phyloP scores from a whole-genome alignment of 2,113 vertebrate species.

The Indicator maculatus region DNA sequence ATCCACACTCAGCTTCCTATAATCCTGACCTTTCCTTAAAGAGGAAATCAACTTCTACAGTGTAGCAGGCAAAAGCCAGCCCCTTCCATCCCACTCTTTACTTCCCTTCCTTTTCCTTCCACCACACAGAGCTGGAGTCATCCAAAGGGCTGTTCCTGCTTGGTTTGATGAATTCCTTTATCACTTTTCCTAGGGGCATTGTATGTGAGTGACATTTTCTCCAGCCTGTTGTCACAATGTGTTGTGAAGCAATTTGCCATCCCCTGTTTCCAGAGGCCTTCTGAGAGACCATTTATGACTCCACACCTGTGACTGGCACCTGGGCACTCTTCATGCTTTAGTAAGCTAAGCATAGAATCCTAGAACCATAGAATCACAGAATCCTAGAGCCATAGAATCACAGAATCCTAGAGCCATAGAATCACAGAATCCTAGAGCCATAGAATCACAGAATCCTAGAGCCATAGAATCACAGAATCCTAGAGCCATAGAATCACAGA shows the following conservation, averaged over 20 bases:
- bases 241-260: conserved; percentile 26
- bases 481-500: no score
- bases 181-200: background rate
- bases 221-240: background rate
- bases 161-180: background rate
- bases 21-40: conserved; percentile 3
- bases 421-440: no score
- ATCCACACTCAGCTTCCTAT: background rate
- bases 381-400: no score
- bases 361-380: no score
- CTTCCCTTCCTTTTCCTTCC: background rate
- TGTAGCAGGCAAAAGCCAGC: background rate
- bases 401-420: no score
- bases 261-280: background rate
- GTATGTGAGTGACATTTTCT: conserved; percentile 28
- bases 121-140: background rate
- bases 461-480: no score
- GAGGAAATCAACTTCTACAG: conserved; percentile 11
- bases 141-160: background rate
- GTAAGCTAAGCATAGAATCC: background rate
- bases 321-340: background rate
- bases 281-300: conserved; percentile 31
- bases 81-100: background rate
- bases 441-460: no score
- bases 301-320: background rate